These are phyloP conservation scores for Drosophila prosaltans DNA, from an alignment of 1,140 invertebrate genomes.

Conservation along the genomic window DNA sequence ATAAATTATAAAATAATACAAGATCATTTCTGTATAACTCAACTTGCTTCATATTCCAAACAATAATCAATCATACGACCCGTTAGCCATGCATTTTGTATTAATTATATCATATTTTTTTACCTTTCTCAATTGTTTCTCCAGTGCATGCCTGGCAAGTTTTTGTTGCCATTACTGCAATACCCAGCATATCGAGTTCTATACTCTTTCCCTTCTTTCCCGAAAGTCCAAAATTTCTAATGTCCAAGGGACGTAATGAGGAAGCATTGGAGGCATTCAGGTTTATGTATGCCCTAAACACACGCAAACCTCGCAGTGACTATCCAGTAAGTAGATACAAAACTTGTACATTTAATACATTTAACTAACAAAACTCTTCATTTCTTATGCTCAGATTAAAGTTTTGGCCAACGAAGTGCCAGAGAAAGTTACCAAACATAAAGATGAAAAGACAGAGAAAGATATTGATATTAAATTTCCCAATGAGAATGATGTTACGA, in stretches of 20 bases:
- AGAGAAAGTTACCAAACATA: constrained; percentile 23
- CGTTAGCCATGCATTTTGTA: not conserved
- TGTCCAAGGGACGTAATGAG: constrained; percentile 88
- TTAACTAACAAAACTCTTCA: too few relatives aligned
- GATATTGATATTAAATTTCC: constrained; percentile 8
- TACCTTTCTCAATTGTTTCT: not conserved
- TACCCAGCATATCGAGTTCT: constrained; percentile 87
- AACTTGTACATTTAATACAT: not conserved
- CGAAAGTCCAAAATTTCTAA: constrained; percentile 93
- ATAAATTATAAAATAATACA: too few relatives aligned
- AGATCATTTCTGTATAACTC: too few relatives aligned
- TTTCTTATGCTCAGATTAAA: constrained; percentile 49
- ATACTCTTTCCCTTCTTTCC: constrained; percentile 87
- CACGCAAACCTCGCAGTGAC: constrained; percentile 84
- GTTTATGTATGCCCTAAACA: constrained; percentile 84
- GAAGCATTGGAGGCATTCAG: constrained; percentile 84
- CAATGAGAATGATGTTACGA: not conserved
- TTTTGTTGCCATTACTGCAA: constrained; percentile 87
- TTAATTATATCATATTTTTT: too few relatives aligned
- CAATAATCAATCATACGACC: not conserved
- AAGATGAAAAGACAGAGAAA: not conserved
- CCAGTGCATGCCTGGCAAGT: constrained; percentile 90
- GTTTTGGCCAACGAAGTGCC: constrained; percentile 59
- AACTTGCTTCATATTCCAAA: too few relatives aligned
- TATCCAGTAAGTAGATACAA: constrained; percentile 86